phyloP scores from a whole-genome alignment of 2,797 vertebrate species.

The Arctocebus calabarensis region DNA sequence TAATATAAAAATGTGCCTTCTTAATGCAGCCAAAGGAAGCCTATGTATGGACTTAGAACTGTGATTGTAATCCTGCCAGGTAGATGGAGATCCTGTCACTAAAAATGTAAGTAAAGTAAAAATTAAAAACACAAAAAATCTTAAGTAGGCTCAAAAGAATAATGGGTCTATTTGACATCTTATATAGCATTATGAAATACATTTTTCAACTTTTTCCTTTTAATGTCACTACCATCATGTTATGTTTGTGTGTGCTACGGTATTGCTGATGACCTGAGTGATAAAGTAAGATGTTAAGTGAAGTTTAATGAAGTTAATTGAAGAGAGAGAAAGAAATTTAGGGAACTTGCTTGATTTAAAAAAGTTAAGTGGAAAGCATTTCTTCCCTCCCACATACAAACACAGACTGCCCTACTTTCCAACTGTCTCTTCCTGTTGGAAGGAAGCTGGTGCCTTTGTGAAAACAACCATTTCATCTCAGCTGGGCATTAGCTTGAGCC shows the following conservation, averaged over 20 bases:
- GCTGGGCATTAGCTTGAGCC: constrained; percentile 34
- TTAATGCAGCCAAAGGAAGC: background rate
- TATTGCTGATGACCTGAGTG: background rate
- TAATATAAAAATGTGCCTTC: constrained; percentile 12
- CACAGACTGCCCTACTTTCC: constrained; percentile 24
- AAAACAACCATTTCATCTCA: constrained; percentile 62
- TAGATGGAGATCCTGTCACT: background rate
- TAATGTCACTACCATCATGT: background rate
- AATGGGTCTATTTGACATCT: background rate
- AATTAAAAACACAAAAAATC: background rate
- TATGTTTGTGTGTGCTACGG: background rate
- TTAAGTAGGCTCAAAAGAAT: background rate
- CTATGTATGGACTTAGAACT: background rate
- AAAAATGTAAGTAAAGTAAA: background rate
- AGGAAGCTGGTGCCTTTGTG: constrained; percentile 30
- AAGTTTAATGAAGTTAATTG: background rate
- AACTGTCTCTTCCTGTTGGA: background rate
- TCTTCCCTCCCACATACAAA: background rate
- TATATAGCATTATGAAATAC: constrained; percentile 4
- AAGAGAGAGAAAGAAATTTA: background rate
- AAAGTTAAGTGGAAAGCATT: background rate
- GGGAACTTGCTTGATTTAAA: background rate
- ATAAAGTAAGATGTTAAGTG: background rate
- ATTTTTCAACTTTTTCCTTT: background rate
- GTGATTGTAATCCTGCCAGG: background rate